phyloP scores from a whole-genome alignment of 2,113 vertebrate genomes.

The Microcebus griseorufus region DNA sequence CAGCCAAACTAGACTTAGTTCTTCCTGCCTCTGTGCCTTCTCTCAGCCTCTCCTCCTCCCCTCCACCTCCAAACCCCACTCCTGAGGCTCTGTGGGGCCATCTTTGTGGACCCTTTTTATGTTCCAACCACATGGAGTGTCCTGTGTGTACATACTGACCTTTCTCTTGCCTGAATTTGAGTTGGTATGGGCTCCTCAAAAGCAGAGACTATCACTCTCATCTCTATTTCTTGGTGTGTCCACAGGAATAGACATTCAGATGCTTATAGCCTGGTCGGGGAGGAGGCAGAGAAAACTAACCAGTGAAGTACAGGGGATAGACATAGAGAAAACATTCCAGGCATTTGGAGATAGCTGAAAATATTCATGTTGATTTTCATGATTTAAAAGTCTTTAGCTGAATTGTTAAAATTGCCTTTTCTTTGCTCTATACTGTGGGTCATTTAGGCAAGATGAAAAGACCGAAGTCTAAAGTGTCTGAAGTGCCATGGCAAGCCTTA shows the following conservation, averaged over 20 bases:
- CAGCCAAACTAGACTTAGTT: background rate
- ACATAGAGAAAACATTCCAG: background rate
- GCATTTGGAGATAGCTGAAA: background rate
- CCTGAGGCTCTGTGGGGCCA: background rate
- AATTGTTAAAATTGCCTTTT: background rate
- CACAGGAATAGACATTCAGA: background rate
- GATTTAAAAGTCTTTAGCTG: background rate
- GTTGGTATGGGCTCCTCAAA: background rate
- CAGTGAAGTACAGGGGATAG: background rate
- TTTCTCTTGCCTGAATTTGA: background rate
- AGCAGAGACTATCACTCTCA: background rate
- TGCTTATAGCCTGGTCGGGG: background rate
- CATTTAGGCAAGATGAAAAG: background rate
- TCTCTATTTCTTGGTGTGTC: background rate
- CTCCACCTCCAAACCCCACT: too few species aligned
- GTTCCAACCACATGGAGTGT: background rate
- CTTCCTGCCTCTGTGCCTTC: conserved; percentile 35
- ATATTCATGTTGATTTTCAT: background rate
- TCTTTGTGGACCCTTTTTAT: background rate
- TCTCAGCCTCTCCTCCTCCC: background rate
- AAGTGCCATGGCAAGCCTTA: background rate
- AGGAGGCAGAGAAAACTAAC: background rate
- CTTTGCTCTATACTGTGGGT: background rate
- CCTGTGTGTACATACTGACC: background rate
- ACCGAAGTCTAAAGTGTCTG: background rate